Evolutionary conservation across 2,888 invertebrate genomes (phyloP), one percentile per base, ranked within the genome.

Genomic region (Metalampra italica): DNA sequence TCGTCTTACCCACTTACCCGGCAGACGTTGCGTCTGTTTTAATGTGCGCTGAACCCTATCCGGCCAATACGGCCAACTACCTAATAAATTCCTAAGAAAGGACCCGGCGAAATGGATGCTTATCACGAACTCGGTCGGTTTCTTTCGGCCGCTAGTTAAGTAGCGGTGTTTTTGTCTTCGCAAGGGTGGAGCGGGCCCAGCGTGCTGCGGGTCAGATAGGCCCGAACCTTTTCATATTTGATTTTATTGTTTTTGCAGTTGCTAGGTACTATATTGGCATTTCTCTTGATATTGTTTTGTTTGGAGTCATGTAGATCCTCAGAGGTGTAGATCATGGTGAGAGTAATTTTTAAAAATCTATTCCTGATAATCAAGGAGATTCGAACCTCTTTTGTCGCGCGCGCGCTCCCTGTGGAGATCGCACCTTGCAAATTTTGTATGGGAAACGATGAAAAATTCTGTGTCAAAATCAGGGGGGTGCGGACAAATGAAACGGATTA

Each of bases 41-140:
- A 55, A 34, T 56, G 46, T 43, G 22, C 53, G 56, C n/a, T 29
- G 46, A 12, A 2, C 9, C 32, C 47, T 40, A 15, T 11, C 11
- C 45, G 49, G 50, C 53, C 56, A 56, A 60, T 60, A 60, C 55
- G 57, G 49, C 54, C 52, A 52, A 57, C 60, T 52, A 39, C 54
- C 56, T 53, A 62, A 63, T 63, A 62, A 60, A 63, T 62, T 63
- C 55, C 50, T 39, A 39, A 51, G 56, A 48, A 59, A 56, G 56
- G 58, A 14, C 60, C 52, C 55, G 61, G 37, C 60, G 66, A 72
- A 72, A 72, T 66, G 71, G 68, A 75, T 68, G 74, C 73, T 75
- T 75, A 74, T 75, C 74, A 72, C 73, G 70, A 66, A 64, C 66
- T 52, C 54, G 54, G 55, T 63, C 61, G 66, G 66, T 62, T 57